phyloP scores from a whole-genome alignment of 2,888 invertebrate species.

The Drosophila histrio region DNA sequence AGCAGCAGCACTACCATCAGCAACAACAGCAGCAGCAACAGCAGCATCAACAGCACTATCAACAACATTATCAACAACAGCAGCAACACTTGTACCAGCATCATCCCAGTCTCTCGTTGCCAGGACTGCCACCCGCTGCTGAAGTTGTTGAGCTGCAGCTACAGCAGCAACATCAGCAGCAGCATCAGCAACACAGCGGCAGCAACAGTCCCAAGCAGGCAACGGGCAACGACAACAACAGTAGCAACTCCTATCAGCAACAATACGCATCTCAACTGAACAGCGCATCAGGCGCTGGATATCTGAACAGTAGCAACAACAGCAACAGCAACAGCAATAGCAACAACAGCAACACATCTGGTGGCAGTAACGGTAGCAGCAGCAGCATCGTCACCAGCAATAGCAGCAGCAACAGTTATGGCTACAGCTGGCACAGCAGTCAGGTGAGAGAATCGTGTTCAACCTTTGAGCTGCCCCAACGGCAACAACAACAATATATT shows the following conservation, averaged over 20 bases:
- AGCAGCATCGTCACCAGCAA: constrained; percentile 48
- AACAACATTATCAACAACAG: constrained; percentile 70
- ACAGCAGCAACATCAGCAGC: constrained; percentile 61
- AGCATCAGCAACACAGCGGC: constrained; percentile 71
- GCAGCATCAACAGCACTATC: constrained; percentile 63
- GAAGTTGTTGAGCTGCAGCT: constrained; percentile 76
- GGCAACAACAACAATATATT: constrained; percentile 16
- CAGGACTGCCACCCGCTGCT: constrained; percentile 74
- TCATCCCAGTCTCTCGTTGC: constrained; percentile 81
- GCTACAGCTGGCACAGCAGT: constrained; percentile 83
- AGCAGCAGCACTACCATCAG: constrained; percentile 58
- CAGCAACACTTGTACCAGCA: constrained; percentile 81
- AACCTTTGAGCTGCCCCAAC: constrained; percentile 20
- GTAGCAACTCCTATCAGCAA: constrained; percentile 79
- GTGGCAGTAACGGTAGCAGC: constrained; percentile 39
- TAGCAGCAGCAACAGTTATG: constrained; percentile 69
- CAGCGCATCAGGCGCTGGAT: constrained; percentile 64
- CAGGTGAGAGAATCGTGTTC: constrained; percentile 79
- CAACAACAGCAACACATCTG: constrained; percentile 31
- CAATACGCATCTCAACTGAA: constrained; percentile 76
- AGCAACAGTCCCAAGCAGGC: constrained; percentile 81
- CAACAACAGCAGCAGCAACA: constrained; percentile 64
- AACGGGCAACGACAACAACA: constrained; percentile 64
- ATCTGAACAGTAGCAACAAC: constrained; percentile 73
- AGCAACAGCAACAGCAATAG: constrained; percentile 47